phyloP scores from a whole-genome alignment of 2,797 vertebrate species.

The Miichthys miiuy region DNA sequence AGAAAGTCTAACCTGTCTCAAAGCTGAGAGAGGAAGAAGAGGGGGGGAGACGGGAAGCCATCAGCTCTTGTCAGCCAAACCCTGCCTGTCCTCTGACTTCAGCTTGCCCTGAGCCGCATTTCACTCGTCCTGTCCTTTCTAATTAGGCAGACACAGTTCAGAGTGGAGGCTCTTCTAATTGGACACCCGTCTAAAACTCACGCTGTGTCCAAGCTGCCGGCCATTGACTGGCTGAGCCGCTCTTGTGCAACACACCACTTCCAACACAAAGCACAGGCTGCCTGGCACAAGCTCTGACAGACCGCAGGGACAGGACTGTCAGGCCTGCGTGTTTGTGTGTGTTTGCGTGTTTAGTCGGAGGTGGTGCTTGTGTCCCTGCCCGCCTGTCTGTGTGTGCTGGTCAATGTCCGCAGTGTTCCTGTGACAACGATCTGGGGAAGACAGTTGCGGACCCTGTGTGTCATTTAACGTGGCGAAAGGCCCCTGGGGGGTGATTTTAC shows the following conservation, averaged over 20 bases:
- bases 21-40: slow-evolving; percentile 19
- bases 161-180: slow-evolving; percentile 78
- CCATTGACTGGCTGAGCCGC: slow-evolving; percentile 65
- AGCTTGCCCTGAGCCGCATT: slow-evolving; percentile 55
- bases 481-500: slow-evolving; percentile 70
- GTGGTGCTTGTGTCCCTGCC: slow-evolving; percentile 68
- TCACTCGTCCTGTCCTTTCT: slow-evolving; percentile 70
- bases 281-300: slow-evolving; percentile 71
- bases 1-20: slow-evolving; percentile 57
- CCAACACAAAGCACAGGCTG: slow-evolving; percentile 73
- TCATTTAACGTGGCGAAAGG: slow-evolving; percentile 72
- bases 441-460: slow-evolving; percentile 71
- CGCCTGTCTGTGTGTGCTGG: slow-evolving; percentile 55
- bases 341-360: slow-evolving; percentile 65
- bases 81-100: slow-evolving; percentile 47
- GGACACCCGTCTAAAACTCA: slow-evolving; percentile 77
- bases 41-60: not conserved
- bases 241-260: slow-evolving; percentile 60
- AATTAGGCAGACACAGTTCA: slow-evolving; percentile 78
- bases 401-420: slow-evolving; percentile 79
- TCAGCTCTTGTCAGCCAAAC: slow-evolving; percentile 26
- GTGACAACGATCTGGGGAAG: slow-evolving; percentile 73
- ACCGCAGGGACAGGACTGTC: slow-evolving; percentile 70
- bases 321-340: slow-evolving; percentile 56
- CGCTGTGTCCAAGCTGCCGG: slow-evolving; percentile 77